Percentiles rank a stretch among this genome's conserved stretches.
These are phyloP conservation scores for Shinisaurus crocodilurus DNA, from an alignment of 2,113 vertebrate genomes.

Conservation along the genomic window DNA sequence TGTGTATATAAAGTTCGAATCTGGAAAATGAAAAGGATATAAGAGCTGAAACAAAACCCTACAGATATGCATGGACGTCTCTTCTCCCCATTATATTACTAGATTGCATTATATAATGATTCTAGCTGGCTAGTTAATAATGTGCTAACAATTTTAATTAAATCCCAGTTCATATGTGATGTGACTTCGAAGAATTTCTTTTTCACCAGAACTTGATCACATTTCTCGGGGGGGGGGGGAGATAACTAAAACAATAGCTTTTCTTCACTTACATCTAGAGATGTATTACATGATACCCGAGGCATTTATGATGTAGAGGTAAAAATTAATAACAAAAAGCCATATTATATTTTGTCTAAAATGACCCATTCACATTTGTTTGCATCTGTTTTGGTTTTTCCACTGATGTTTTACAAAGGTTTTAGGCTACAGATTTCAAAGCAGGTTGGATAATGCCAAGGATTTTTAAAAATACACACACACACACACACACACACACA, in stretches of 20 bases:
- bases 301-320: conserved; percentile 64
- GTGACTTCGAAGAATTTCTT: neutral
- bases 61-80: neutral
- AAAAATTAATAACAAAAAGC: conserved; percentile 69
- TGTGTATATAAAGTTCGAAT: neutral
- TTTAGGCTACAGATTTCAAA: conserved; percentile 68
- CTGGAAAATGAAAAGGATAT: neutral
- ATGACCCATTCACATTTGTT: conserved; percentile 73
- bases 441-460: conserved; percentile 58
- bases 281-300: conserved; percentile 53
- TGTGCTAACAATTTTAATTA: conserved; percentile 45
- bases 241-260: conserved; percentile 45
- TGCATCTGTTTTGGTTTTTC: conserved; percentile 71
- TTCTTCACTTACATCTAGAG: conserved; percentile 43
- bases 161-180: conserved; percentile 8
- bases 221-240: conserved; percentile 36
- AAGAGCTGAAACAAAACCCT: neutral
- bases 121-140: conserved; percentile 18
- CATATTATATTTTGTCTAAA: conserved; percentile 66
- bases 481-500: conserved; percentile 32
- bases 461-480: conserved; percentile 8
- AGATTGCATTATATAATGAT: neutral
- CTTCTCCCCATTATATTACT: conserved; percentile 8
- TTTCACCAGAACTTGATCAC: neutral
- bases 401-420: conserved; percentile 71